Evolutionary conservation across 2,888 invertebrate species (phyloP), one percentile per base, ranked within the genome.

Genomic region (Pseudococcus viburni): DNA sequence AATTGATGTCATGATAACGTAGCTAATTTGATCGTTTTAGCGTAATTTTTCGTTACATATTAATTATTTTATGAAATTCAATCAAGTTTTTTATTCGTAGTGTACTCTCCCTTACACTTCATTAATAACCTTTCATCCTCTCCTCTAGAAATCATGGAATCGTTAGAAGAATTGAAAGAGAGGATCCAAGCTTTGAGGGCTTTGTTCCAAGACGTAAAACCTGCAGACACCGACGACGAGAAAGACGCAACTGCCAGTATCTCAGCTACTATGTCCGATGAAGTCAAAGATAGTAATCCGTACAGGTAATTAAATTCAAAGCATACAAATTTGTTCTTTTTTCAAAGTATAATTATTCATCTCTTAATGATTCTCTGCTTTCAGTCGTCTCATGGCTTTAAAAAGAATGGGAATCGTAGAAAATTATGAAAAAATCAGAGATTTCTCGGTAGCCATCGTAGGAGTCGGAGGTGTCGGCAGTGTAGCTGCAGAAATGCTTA

Each of bases 401-500:
- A 98, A 99, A 92, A 93, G 98, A 89, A 99, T 99, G 99, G 99
- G 99, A 51, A 99, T 99, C 90, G 99, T 99, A 1, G 94, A 98
- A 90, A 97, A 99, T 92, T 99, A 99, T 92, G 99, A 99, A 93
- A 95, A 95, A 91, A 97, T 98, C 90, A 94, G 99, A 64, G 95
- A 96, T 55, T 95, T 95, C 91, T 94, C 98, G 0, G 96, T 99
- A 5, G 97, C 97, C 8, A 95, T 99, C 64, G 98, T 99, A 12
- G 99, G 99, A 5, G 96, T 99, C 0, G 99, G 99, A 0, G 99
- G 99, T 55, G 99, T 99, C n/a, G 99, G 99, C 73, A 98, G 98
- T 93, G 99, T 99, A 1, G 98, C 99, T 0, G 99, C 99, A 68
- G 99, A 99, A 93, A 99, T 99, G 99, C 93, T 99, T 86, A 99